Evolutionary conservation across 2,888 invertebrate species (phyloP).

Genomic region (Augiades crinisus): DNA sequence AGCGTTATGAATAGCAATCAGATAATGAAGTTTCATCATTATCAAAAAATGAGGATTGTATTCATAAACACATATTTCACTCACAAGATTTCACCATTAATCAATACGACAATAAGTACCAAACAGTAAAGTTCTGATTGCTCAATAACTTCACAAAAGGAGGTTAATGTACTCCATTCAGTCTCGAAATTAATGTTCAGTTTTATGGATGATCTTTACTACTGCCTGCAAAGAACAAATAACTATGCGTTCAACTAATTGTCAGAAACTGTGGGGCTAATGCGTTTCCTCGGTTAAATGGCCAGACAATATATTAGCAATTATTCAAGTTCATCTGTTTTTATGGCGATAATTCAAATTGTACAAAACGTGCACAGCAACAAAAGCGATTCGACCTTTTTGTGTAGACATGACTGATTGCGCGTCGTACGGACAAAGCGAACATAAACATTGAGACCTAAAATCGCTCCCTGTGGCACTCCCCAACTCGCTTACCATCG

Average conservation of each 20-base stretch:
- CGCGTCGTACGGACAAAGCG: slow-evolving; percentile 64
- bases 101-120: background rate
- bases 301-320: slow-evolving; percentile 32
- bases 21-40: background rate
- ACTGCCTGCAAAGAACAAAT: slow-evolving; percentile 2
- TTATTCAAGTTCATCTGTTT: slow-evolving; percentile 35
- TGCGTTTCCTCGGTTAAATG: slow-evolving; percentile 21
- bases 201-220: slow-evolving; percentile 15
- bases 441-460: slow-evolving; percentile 62
- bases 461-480: slow-evolving; percentile 22
- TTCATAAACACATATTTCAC: background rate
- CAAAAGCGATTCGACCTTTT: slow-evolving; percentile 65
- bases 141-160: background rate
- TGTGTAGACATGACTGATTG: slow-evolving; percentile 75
- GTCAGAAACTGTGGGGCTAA: slow-evolving; percentile 12
- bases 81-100: background rate
- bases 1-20: slow-evolving; percentile 11
- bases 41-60: background rate
- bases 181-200: background rate
- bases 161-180: slow-evolving; percentile 7
- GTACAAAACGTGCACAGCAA: slow-evolving; percentile 50
- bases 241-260: slow-evolving; percentile 17
- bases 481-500: background rate
- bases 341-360: slow-evolving; percentile 40
- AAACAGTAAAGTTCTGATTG: background rate